phyloP scores from a whole-genome alignment of 2,113 vertebrate species.

The Sceloporus undulatus region DNA sequence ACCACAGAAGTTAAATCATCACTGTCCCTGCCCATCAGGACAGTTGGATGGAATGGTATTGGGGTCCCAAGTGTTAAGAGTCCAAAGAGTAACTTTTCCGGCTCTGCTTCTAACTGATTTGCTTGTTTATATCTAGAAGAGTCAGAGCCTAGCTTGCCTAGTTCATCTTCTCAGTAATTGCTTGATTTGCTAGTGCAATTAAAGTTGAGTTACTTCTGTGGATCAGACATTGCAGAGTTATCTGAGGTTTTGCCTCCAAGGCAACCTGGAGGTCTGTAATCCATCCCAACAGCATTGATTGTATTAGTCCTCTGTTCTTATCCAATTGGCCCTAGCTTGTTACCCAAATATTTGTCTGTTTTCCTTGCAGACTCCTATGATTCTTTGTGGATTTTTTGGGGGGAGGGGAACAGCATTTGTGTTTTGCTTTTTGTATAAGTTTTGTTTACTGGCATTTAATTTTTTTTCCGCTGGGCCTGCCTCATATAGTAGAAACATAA shows the following conservation, averaged over 20 bases:
- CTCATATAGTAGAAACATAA: background rate
- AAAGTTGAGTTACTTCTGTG: background rate
- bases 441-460: background rate
- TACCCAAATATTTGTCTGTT: slow-evolving; percentile 34
- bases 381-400: background rate
- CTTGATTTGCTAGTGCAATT: slow-evolving; percentile 2
- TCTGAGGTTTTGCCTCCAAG: slow-evolving; percentile 19
- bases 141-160: background rate
- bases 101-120: background rate
- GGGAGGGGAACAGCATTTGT: background rate
- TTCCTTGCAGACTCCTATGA: background rate
- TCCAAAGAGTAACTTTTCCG: too few species aligned
- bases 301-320: slow-evolving; percentile 36
- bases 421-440: slow-evolving; percentile 12
- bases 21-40: too few species aligned
- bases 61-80: too few species aligned
- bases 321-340: slow-evolving; percentile 14
- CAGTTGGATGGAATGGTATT: too few species aligned
- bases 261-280: slow-evolving; percentile 3
- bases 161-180: slow-evolving; percentile 13
- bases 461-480: background rate
- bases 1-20: too few species aligned
- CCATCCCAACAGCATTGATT: slow-evolving; percentile 20
- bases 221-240: background rate
- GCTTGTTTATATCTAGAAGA: background rate